A percentile compares a stretch with the other conserved stretches of the same genome.
These are phyloP conservation scores for Sisyra terminalis DNA, from an alignment of 2,888 invertebrate species.

Conservation along the genomic window DNA sequence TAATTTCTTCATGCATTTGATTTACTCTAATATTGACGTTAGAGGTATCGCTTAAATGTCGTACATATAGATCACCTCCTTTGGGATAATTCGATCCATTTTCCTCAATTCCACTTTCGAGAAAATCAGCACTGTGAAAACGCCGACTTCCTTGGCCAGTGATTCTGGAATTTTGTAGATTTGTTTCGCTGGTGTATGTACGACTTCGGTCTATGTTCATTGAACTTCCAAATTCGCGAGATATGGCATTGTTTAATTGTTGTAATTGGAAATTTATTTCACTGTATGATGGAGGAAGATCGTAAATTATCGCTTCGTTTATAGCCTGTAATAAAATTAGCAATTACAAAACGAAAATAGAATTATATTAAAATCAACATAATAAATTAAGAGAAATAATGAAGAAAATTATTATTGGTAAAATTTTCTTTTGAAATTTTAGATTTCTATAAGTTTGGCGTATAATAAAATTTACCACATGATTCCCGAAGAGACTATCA, in stretches of 20 bases:
- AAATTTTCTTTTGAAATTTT: too few species aligned
- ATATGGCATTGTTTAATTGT: conserved; percentile 7
- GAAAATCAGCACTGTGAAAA: conserved; percentile 1
- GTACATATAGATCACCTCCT: too few species aligned
- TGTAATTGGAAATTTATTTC: conserved; percentile 19
- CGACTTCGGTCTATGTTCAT: not conserved
- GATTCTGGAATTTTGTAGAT: not conserved
- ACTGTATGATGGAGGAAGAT: conserved; percentile 26
- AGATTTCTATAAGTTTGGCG: too few species aligned
- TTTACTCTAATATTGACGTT: too few species aligned
- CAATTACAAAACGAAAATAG: not conserved
- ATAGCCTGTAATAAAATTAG: not conserved
- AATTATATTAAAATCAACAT: too few species aligned
- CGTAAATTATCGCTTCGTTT: conserved; percentile 15
- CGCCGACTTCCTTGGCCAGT: not conserved
- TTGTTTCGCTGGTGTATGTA: conserved; percentile 3
- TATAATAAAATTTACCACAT: not conserved
- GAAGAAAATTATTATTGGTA: too few species aligned
- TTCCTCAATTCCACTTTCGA: not conserved
- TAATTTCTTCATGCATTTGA: too few species aligned
- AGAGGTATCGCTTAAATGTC: too few species aligned
- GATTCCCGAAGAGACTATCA: conserved; percentile 30
- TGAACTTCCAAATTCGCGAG: conserved; percentile 4
- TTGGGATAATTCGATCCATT: too few species aligned
- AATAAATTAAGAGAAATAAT: too few species aligned